Evolutionary conservation across 2,888 invertebrate genomes (phyloP), one percentile per base, ranked within the genome.

Genomic region (Gibbula magus): DNA sequence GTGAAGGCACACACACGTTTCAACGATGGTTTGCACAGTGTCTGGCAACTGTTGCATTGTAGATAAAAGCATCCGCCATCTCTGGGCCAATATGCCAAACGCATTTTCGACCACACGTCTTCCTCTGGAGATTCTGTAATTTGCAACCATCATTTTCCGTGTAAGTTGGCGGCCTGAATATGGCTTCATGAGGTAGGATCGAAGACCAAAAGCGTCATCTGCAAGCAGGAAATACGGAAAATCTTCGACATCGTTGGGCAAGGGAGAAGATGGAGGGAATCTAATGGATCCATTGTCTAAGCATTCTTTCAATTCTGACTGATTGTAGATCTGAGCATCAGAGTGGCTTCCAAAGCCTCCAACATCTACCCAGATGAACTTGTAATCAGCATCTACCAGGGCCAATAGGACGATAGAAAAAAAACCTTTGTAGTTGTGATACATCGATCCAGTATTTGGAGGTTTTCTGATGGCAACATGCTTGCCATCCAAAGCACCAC

Each of bases 161-260:
- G n/a, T n/a, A n/a, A n/a, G n/a, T n/a, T n/a, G n/a, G n/a, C n/a
- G n/a, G n/a, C n/a, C n/a, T n/a, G n/a, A n/a, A n/a, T n/a, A n/a
- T n/a, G n/a, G n/a, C n/a, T n/a, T n/a, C n/a, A n/a, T n/a, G n/a
- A n/a, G n/a, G n/a, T n/a, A n/a, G n/a, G n/a, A n/a, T n/a, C n/a
- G n/a, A n/a, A n/a, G n/a, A n/a, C n/a, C n/a, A n/a, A n/a, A 86
- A 1, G 85, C 87, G 76, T 87, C 85, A 74, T 86, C 86, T n/a
- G 83, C 88, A 74, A 85, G 67, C 61, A 86, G 35, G 77, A 87
- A 84, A 79, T 83, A 85, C 4, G 86, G 85, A 22, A 79, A 83
- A 35, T 78, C 75, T 56, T 53, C 35, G 73, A 83, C 81, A 79
- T 86, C 84, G 75, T 73, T 13, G 1, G 85, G 82, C 18, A 86